Conservation (phyloP, 2,888 invertebrate genomes). For the Melitaea athalia region DNA sequence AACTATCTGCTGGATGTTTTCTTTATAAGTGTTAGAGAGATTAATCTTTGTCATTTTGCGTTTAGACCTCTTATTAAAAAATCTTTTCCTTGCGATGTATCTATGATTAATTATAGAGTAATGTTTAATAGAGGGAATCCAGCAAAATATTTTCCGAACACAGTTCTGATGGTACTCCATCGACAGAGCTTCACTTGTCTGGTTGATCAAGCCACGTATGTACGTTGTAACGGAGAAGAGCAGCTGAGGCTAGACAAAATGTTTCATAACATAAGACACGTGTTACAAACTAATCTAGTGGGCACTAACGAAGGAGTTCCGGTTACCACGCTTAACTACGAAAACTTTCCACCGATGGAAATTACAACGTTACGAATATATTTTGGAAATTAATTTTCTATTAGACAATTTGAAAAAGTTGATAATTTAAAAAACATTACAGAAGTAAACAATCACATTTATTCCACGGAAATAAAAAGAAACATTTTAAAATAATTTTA, state of each 20-base stretch:
- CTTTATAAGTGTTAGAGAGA: constrained; percentile 54
- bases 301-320: constrained; percentile 62
- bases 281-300: constrained; percentile 65
- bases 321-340: constrained; percentile 49
- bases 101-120: constrained; percentile 62
- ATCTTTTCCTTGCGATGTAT: constrained; percentile 68
- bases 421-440: not conserved
- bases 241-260: constrained; percentile 58
- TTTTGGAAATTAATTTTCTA: constrained; percentile 48
- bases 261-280: constrained; percentile 55
- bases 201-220: constrained; percentile 45
- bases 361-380: constrained; percentile 58
- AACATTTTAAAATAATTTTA: no score
- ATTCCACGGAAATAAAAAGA: not conserved
- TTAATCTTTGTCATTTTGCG: constrained; percentile 54
- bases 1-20: constrained; percentile 62
- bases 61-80: constrained; percentile 65
- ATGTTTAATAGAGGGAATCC: constrained; percentile 46
- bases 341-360: constrained; percentile 67
- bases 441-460: not conserved
- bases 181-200: constrained; percentile 62
- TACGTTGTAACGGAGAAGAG: constrained; percentile 56
- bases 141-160: constrained; percentile 46
- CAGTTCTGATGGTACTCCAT: constrained; percentile 62
- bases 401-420: not conserved